Evolutionary conservation across 2,888 invertebrate genomes (phyloP), one percentile per base, ranked within the genome.

Genomic region (Thereva nobilitata): DNA sequence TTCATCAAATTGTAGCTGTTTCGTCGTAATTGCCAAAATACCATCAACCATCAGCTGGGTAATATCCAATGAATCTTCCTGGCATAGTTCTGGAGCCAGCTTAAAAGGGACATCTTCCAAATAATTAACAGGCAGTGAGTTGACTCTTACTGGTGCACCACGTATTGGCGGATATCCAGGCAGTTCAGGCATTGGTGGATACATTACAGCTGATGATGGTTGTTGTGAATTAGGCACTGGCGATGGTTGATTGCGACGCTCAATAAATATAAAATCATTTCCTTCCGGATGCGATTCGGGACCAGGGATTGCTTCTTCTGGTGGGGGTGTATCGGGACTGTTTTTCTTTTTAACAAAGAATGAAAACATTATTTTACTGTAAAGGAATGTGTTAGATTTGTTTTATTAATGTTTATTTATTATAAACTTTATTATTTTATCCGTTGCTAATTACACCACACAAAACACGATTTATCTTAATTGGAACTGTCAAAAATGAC

Each of bases 201-300:
- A 68, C 23, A 68, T 8, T 9, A 42, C 5, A 6, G 63, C 56
- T 35, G 57, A 12, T 8, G n/a, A n/a, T 2, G 23, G 23, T 23
- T 23, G 23, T 23, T 23, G 23, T 23, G 23, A 23, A 23, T 23
- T 23, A 23, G 59, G 55, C n/a, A 12, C 23, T 23, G 63, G 37
- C 23, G 35, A 10, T 7, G 9, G 49, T n/a, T 52, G 53, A 8
- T 64, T 40, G 12, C 65, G 64, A 3, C 49, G 53, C 5, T 69
- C 66, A 4, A 69, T 57, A n/a, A 69, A 57, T 38, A 67, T 66
- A 49, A 67, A 69, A 6, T 66, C 67, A 38, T 67, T 67, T 9
- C 34, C 10, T 7, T 65, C 61, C 1, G 54, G 10, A 4, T 57
- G 37, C 4, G 65, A n/a, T 12, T 66, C 56, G 23, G 53, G 69